Conservation (phyloP, 2,113 vertebrate genomes). For the Progne subis region DNA sequence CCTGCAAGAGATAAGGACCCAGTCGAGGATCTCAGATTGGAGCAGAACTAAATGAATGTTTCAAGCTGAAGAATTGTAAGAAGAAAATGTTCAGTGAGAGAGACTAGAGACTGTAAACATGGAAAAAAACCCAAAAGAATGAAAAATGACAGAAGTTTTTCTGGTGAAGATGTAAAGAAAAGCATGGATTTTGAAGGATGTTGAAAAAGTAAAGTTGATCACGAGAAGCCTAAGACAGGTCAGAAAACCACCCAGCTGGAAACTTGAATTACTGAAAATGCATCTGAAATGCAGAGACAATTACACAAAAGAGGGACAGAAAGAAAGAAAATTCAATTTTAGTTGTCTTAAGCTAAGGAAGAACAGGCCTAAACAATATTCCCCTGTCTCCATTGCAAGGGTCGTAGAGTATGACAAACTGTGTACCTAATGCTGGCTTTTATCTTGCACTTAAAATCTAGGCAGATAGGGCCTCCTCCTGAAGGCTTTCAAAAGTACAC, state of each 20-base stretch:
- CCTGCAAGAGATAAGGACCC: not conserved
- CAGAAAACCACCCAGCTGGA: not conserved
- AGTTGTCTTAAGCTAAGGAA: not conserved
- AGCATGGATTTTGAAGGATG: not conserved
- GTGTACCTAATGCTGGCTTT: not conserved
- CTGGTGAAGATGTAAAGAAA: not conserved
- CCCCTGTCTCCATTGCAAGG: not conserved
- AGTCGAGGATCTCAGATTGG: not conserved
- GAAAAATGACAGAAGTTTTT: not conserved
- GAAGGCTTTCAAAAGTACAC: not conserved
- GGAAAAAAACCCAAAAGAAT: not conserved
- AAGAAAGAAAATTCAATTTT: constrained; percentile 18
- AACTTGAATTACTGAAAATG: not conserved
- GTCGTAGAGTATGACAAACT: not conserved
- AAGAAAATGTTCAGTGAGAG: not conserved
- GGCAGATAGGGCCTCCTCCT: not conserved
- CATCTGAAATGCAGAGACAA: not conserved
- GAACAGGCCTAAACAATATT: not conserved
- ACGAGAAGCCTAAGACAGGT: not conserved
- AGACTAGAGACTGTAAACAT: not conserved
- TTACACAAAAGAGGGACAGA: not conserved
- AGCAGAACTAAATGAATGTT: not conserved
- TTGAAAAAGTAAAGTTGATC: not conserved
- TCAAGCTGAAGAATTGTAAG: not conserved
- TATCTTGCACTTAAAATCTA: not conserved